These are phyloP conservation scores for Corynorhinus townsendii DNA, from an alignment of 2,113 vertebrate species.

Conservation along the genomic window DNA sequence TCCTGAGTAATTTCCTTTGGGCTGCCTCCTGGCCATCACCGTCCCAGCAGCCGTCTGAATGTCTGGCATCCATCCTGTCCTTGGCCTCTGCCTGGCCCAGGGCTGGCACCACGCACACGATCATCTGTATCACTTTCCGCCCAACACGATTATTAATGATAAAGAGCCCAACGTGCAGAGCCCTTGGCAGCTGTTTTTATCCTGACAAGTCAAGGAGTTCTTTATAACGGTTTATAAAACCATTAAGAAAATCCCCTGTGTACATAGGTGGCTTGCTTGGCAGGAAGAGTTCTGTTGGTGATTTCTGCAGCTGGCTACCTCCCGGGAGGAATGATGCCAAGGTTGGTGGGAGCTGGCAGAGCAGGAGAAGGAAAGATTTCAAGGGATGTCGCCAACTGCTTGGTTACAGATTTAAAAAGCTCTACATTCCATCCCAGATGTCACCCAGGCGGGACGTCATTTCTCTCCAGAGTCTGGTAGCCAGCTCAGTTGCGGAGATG, in stretches of 20 bases:
- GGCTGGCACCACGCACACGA: accelerated
- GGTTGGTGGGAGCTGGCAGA: slow-evolving; percentile 52
- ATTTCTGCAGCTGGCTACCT: slow-evolving; percentile 67
- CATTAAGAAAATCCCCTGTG: slow-evolving; percentile 78
- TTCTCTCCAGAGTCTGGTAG: slow-evolving; percentile 50
- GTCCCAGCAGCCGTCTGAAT: background rate
- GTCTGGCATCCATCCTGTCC: background rate
- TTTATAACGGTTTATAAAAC: slow-evolving; percentile 81
- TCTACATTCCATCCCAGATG: slow-evolving; percentile 21
- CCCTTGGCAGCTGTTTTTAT: slow-evolving; percentile 70
- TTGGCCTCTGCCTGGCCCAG: background rate
- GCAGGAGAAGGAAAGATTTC: slow-evolving; percentile 52
- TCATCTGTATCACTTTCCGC: background rate
- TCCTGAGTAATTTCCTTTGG: background rate
- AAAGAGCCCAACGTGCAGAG: slow-evolving; percentile 49
- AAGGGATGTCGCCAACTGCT: slow-evolving; percentile 68
- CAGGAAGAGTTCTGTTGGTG: slow-evolving; percentile 60
- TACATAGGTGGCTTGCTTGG: slow-evolving; percentile 74
- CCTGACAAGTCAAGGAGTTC: slow-evolving; percentile 75
- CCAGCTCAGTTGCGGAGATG: slow-evolving; percentile 55
- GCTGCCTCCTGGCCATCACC: background rate
- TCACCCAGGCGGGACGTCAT: background rate
- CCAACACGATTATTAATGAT: slow-evolving; percentile 52
- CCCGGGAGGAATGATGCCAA: background rate
- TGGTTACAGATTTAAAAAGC: slow-evolving; percentile 52